Evolutionary conservation across 2,797 vertebrate genomes (phyloP).

Genomic region (Scyliorhinus canicula): DNA sequence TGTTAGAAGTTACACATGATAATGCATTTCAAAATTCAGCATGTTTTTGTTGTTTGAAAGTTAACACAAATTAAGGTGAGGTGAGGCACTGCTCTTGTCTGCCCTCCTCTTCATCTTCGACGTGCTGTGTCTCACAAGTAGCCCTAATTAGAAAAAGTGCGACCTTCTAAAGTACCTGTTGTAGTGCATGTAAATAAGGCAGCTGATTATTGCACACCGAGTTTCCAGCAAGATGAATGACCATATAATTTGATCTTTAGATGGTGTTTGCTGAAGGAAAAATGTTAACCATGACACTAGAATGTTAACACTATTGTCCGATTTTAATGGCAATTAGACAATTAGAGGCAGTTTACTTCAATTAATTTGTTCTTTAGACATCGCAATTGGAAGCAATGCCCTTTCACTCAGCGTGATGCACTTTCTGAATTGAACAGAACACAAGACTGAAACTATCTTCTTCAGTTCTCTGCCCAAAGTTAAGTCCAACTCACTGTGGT

Average conservation of each 20-base stretch:
- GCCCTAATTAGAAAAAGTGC: neutral
- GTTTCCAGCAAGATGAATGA: neutral
- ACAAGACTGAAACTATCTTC: neutral
- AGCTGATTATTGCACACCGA: neutral
- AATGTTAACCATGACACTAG: neutral
- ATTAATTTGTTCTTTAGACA: neutral
- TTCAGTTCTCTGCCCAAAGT: too few species aligned
- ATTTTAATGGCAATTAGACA: neutral
- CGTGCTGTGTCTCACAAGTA: neutral
- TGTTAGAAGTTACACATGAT: neutral
- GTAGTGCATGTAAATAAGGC: neutral
- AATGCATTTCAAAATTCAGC: neutral
- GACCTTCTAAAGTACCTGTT: neutral
- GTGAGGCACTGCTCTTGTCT: neutral
- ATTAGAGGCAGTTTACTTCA: neutral
- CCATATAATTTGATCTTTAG: neutral
- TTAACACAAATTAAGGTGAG: neutral
- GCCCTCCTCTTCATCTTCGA: neutral
- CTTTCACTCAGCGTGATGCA: neutral
- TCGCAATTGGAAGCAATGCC: neutral
- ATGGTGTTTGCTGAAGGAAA: neutral
- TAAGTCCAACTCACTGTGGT: too few species aligned
- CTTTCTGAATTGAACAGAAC: neutral
- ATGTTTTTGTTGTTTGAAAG: neutral
- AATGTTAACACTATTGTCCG: neutral